Conservation (phyloP, 2,888 invertebrate genomes). For the Cenopis cana region DNA sequence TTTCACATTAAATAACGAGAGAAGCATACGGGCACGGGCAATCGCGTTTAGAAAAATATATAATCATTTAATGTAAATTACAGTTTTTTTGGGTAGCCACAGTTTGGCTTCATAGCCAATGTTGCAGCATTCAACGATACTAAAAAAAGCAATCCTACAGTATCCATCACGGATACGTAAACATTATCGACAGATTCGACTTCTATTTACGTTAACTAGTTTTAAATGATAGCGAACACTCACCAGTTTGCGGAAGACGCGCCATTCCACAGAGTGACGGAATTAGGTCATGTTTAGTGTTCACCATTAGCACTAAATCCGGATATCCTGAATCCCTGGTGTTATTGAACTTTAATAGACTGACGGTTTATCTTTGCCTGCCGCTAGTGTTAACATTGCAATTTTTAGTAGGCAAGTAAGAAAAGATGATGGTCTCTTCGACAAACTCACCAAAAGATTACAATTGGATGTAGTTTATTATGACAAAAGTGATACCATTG, state of each 20-base stretch:
- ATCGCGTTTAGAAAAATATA: too few species aligned
- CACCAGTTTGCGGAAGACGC: constrained; percentile 30
- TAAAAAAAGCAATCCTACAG: not conserved
- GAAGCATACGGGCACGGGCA: too few species aligned
- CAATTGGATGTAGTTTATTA: too few species aligned
- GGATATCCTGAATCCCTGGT: constrained; percentile 1
- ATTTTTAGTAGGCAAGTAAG: too few species aligned
- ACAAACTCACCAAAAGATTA: too few species aligned
- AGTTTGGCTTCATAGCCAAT: too few species aligned
- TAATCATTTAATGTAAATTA: too few species aligned
- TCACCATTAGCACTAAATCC: not conserved
- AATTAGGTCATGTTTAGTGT: constrained; percentile 18
- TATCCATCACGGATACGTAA: not conserved
- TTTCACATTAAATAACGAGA: too few species aligned
- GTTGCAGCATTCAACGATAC: too few species aligned
- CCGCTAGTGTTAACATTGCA: not conserved
- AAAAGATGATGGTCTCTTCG: too few species aligned
- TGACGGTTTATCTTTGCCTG: not conserved
- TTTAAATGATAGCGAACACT: constrained; percentile 15
- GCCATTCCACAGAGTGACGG: constrained; percentile 22
- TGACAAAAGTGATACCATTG: too few species aligned
- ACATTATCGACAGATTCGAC: constrained; percentile 3
- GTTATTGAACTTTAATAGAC: not conserved
- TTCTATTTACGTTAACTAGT: constrained; percentile 20
- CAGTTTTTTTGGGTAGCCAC: too few species aligned